These are phyloP conservation scores for Phoxinus phoxinus DNA, from an alignment of 2,113 vertebrate genomes.

Conservation along the genomic window DNA sequence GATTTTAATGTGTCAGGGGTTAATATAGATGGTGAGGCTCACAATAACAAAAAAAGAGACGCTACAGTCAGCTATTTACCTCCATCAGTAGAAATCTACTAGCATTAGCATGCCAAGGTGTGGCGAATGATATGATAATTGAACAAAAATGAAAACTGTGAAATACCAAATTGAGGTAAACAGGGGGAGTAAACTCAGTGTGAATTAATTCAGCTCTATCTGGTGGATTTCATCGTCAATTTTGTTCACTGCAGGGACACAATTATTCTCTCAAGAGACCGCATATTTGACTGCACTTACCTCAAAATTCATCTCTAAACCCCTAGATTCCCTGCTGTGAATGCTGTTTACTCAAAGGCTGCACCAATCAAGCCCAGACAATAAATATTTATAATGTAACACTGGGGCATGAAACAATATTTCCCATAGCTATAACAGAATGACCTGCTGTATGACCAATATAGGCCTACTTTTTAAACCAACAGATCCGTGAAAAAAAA, in stretches of 20 bases:
- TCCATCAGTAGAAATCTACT: slow-evolving; percentile 13
- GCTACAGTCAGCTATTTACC: slow-evolving; percentile 27
- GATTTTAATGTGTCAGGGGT: slow-evolving; percentile 25
- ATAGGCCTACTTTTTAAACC: not conserved
- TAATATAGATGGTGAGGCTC: slow-evolving; percentile 15
- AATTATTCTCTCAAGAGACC: slow-evolving; percentile 57
- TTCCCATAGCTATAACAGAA: not conserved
- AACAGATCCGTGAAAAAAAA: not conserved
- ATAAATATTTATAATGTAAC: slow-evolving; percentile 37
- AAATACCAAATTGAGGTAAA: slow-evolving; percentile 60
- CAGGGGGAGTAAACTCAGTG: slow-evolving; percentile 50
- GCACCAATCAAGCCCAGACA: slow-evolving; percentile 27
- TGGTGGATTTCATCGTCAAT: slow-evolving; percentile 55
- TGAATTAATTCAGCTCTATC: slow-evolving; percentile 59
- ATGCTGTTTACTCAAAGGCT: slow-evolving; percentile 41
- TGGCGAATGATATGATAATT: slow-evolving; percentile 58
- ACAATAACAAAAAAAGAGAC: not conserved
- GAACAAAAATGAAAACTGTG: slow-evolving; percentile 55
- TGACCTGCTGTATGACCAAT: not conserved
- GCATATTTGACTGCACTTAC: slow-evolving; percentile 48
- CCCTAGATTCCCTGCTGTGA: slow-evolving; percentile 33
- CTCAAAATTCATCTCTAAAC: slow-evolving; percentile 47
- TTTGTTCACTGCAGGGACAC: slow-evolving; percentile 54
- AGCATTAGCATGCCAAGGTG: slow-evolving; percentile 43
- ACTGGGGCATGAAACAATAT: slow-evolving; percentile 5